phyloP scores from a whole-genome alignment of 2,888 invertebrate species.

The Watsonalla binaria region DNA sequence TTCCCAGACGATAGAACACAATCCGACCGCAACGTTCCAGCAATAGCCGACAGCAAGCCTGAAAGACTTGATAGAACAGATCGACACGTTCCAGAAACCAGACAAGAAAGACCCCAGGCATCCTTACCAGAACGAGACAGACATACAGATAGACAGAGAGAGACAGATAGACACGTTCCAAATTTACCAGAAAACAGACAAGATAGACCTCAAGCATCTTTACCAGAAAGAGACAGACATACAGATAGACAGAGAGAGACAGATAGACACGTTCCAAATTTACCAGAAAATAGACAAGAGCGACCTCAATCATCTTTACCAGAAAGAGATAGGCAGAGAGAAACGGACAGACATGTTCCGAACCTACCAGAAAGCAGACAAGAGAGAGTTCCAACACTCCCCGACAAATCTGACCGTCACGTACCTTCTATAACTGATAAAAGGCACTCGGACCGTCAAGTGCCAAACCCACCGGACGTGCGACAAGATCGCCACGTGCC shows the following conservation, averaged over 20 bases:
- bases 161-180: conserved; percentile 15
- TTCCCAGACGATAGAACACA: conserved; percentile 25
- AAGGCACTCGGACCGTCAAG: conserved; percentile 1
- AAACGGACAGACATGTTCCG: conserved; percentile 15
- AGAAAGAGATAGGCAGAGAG: conserved; percentile 12
- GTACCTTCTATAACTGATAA: conserved; percentile 14
- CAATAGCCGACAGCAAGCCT: conserved; percentile 4
- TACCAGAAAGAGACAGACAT: conserved; percentile 3
- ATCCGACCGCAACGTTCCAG: conserved; percentile 19
- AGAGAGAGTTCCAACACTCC: conserved; percentile 15
- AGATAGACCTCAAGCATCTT: conserved; percentile 15
- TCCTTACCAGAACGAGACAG: conserved; percentile 9
- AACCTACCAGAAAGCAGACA: conserved; percentile 19
- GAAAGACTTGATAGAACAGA: conserved; percentile 10
- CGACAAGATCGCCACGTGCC: conserved; percentile 13
- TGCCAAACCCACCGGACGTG: conserved; percentile 9
- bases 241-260: conserved; percentile 9
- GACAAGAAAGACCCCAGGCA: conserved; percentile 18
- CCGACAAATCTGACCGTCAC: conserved; percentile 26
- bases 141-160: conserved; percentile 14
- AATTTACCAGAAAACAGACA: conserved; percentile 19
- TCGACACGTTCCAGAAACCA: conserved; percentile 6
- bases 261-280: conserved; percentile 16
- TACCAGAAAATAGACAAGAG: conserved; percentile 22
- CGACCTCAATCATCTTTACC: conserved; percentile 9